Conservation (phyloP, 2,113 vertebrate species). For the Emydocephalus ijimae region DNA sequence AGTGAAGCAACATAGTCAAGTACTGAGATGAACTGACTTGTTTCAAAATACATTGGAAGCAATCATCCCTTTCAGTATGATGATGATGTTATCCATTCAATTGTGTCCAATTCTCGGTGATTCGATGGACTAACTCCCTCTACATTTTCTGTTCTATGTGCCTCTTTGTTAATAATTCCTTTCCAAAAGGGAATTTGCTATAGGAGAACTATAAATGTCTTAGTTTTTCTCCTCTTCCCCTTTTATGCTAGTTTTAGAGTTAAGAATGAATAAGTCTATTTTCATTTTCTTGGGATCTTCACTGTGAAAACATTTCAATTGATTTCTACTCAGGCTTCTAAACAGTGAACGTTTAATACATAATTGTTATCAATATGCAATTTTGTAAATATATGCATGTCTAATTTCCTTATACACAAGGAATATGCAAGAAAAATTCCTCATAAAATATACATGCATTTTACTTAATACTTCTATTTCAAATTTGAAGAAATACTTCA, state of each 20-base stretch:
- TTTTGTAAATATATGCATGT: background rate
- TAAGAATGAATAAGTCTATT: background rate
- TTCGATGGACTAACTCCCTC: no score
- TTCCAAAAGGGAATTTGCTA: background rate
- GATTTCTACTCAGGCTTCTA: background rate
- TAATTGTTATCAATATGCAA: background rate
- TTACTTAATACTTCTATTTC: background rate
- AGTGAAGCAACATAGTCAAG: background rate
- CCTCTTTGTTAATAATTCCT: background rate
- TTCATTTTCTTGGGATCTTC: background rate
- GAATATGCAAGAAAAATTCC: background rate
- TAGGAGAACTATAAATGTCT: background rate
- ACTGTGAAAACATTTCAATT: background rate
- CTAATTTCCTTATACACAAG: background rate
- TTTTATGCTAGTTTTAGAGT: background rate
- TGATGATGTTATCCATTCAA: no score
- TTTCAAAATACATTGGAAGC: background rate
- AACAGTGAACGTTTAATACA: background rate
- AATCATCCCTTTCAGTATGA: background rate
- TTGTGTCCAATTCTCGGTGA: no score
- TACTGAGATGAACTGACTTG: background rate
- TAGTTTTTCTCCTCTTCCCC: background rate
- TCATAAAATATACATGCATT: background rate
- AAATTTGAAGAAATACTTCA: background rate
- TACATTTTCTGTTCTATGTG: background rate